Conservation (phyloP, 2,113 vertebrate genomes). For the Coryphaenoides rupestris region DNA sequence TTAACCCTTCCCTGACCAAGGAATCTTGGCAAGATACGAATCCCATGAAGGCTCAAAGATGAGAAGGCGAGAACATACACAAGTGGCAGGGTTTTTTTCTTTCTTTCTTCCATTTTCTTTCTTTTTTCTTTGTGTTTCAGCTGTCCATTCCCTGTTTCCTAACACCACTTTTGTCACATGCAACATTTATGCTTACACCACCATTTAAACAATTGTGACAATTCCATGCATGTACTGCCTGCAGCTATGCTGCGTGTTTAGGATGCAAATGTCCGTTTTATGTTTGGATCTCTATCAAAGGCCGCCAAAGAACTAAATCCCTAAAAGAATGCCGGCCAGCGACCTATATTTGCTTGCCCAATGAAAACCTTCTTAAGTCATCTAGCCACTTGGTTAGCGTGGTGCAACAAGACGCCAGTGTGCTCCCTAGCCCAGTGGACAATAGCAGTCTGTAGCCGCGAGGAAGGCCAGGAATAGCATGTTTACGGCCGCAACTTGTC, state of each 20-base stretch:
- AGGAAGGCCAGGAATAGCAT: slow-evolving; percentile 36
- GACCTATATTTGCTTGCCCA: slow-evolving; percentile 39
- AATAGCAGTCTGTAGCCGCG: slow-evolving; percentile 9
- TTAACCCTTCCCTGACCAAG: slow-evolving; percentile 59
- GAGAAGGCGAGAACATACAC: neutral
- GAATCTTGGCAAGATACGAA: slow-evolving; percentile 11
- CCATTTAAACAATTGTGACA: no score
- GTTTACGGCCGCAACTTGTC: slow-evolving; percentile 19
- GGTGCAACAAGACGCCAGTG: neutral
- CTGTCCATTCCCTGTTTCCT: neutral
- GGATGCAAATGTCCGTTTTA: slow-evolving; percentile 7
- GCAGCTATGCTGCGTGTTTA: no score
- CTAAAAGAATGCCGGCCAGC: slow-evolving; percentile 22
- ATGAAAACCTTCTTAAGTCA: slow-evolving; percentile 40
- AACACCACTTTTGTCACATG: neutral
- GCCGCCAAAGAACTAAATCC: slow-evolving; percentile 13
- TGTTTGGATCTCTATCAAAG: no score
- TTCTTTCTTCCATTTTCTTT: no score
- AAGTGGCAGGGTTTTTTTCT: neutral
- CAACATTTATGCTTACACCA: no score
- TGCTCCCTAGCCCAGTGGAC: slow-evolving; percentile 1
- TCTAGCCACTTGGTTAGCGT: slow-evolving; percentile 26
- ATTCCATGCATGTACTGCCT: no score
- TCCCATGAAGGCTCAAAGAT: slow-evolving; percentile 2
- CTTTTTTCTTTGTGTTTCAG: neutral